These are phyloP conservation scores for Papilio xuthus DNA, from an alignment of 1,140 invertebrate genomes.

Conservation along the genomic window DNA sequence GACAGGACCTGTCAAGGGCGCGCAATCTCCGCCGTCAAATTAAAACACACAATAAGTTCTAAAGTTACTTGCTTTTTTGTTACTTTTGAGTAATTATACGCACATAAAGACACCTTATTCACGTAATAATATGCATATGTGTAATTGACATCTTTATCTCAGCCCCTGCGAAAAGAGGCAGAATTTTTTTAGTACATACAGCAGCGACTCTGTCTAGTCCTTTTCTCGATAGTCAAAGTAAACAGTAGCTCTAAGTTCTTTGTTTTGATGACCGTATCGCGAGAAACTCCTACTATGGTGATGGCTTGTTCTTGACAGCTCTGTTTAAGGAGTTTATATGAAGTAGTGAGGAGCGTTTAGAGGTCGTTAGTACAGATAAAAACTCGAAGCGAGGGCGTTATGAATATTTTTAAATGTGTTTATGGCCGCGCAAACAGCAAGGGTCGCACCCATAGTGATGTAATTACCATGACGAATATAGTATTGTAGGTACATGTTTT, in stretches of 20 bases:
- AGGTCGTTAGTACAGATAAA: constrained; percentile 31
- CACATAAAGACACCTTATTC: too few species aligned
- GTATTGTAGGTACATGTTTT: constrained; percentile 55
- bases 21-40: too few species aligned
- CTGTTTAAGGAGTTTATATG: constrained; percentile 26
- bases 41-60: too few species aligned
- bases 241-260: background rate
- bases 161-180: too few species aligned
- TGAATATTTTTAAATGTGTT: constrained; percentile 46
- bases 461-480: constrained; percentile 59
- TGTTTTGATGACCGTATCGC: background rate
- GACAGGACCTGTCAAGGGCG: background rate
- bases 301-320: constrained; percentile 7
- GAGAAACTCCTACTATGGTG: constrained; percentile 2
- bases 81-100: background rate
- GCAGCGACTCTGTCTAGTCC: too few species aligned
- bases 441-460: constrained; percentile 60
- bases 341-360: constrained; percentile 28
- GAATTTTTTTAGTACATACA: too few species aligned
- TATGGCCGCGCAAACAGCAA: constrained; percentile 54
- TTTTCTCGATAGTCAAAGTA: background rate
- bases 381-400: constrained; percentile 43
- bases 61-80: background rate
- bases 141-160: too few species aligned
- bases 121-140: too few species aligned